Conservation (phyloP, 2,888 invertebrate species). For the Gerosis bhagava region DNA sequence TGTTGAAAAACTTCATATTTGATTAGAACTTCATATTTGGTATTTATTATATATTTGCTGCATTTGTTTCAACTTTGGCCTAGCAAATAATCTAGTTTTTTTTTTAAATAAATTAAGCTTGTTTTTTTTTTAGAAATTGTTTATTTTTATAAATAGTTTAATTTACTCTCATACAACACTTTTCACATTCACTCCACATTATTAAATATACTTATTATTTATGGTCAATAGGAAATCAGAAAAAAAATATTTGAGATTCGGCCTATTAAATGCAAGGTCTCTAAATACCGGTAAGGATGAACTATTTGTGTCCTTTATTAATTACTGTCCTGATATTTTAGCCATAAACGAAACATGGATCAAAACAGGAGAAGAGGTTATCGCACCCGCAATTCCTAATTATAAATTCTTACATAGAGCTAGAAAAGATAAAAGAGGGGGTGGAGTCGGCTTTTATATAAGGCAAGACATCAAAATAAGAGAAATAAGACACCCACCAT, state of each 20-base stretch:
- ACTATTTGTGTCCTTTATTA: not conserved
- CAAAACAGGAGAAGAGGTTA: slow-evolving; percentile 2
- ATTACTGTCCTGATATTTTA: slow-evolving; percentile 1
- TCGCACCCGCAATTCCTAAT: not conserved
- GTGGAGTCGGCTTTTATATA: slow-evolving; percentile 10
- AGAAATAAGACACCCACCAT: not conserved
- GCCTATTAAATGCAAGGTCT: not conserved
- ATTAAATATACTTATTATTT: not conserved
- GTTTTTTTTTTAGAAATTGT: no score
- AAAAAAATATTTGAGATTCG: not conserved
- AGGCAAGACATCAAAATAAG: not conserved
- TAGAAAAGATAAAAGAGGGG: not conserved
- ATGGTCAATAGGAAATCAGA: not conserved
- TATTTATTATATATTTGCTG: not conserved
- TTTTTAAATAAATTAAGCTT: not conserved
- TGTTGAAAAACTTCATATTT: not conserved
- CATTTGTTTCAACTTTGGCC: no score
- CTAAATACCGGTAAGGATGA: slow-evolving; percentile 8
- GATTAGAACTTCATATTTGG: not conserved
- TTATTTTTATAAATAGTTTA: no score
- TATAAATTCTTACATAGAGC: slow-evolving; percentile 6
- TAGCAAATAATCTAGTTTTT: no score
- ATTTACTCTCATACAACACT: no score
- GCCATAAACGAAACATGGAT: slow-evolving; percentile 16
- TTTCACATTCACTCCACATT: no score